Evolutionary conservation across 2,113 vertebrate genomes (phyloP).

Genomic region (Cryptomyrus ogoouensis): DNA sequence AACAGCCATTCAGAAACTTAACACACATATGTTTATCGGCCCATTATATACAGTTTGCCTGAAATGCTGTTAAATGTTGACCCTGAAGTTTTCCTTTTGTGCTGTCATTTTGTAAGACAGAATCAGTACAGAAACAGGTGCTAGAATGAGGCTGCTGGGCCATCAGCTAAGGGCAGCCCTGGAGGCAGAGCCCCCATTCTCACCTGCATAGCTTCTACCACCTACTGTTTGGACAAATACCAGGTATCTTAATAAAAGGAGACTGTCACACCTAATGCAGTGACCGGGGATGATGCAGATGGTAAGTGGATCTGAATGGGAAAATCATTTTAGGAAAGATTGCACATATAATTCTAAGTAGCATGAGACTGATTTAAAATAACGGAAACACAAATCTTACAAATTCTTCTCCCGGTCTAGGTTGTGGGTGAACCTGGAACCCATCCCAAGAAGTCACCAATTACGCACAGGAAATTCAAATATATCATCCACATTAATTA

Average conservation of each 20-base stretch:
- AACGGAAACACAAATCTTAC: not conserved
- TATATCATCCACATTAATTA: not conserved
- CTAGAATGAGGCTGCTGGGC: not conserved
- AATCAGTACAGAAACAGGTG: not conserved
- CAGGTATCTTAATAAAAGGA: not conserved
- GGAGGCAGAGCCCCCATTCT: not conserved
- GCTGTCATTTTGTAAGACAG: not conserved
- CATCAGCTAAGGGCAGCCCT: not conserved
- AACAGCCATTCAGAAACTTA: not conserved
- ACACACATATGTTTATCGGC: not conserved
- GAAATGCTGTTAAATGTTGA: not conserved
- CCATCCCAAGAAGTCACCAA: not conserved
- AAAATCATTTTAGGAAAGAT: not conserved
- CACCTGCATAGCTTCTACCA: not conserved
- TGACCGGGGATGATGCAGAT: not conserved
- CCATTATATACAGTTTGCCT: not conserved
- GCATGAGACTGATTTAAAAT: not conserved
- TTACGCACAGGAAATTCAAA: not conserved
- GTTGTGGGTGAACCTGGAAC: not conserved
- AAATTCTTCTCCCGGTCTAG: not conserved
- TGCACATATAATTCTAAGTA: not conserved
- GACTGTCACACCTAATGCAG: not conserved
- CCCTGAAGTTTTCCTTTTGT: not conserved
- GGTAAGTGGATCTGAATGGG: not conserved
- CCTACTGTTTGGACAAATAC: not conserved